phyloP scores from a whole-genome alignment of 2,113 vertebrate genomes.

The Oreochromis aureus region DNA sequence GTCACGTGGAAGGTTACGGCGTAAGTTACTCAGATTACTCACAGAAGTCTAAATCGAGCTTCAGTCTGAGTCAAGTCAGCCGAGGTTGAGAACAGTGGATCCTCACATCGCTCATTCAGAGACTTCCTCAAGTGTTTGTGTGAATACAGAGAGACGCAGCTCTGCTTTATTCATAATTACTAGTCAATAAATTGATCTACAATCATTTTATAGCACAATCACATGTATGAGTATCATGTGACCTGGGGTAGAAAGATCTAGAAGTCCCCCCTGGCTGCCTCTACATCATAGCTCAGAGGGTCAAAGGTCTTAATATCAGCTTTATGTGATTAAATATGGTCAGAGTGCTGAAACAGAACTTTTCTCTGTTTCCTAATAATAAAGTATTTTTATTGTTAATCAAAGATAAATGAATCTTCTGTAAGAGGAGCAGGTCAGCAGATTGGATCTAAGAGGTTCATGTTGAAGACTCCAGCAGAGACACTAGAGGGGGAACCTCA shows the following conservation, averaged over 20 bases:
- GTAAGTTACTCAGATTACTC: not conserved
- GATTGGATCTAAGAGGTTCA: not conserved
- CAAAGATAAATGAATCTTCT: rapidly evolving
- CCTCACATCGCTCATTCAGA: too few species aligned
- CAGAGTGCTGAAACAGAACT: not conserved
- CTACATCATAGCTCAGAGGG: not conserved
- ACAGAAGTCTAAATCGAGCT: rapidly evolving
- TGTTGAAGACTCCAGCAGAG: not conserved
- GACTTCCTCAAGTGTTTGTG: too few species aligned
- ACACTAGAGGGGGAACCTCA: not conserved
- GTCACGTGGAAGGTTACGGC: not conserved
- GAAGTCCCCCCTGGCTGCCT: rapidly evolving
- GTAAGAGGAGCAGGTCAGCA: rapidly evolving
- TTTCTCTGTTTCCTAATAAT: not conserved
- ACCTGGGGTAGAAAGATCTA: too few species aligned
- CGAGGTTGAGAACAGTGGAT: not conserved
- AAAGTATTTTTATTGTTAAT: rapidly evolving
- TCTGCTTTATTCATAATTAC: too few species aligned
- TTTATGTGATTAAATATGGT: not conserved
- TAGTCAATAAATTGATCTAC: too few species aligned
- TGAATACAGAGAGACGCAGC: too few species aligned
- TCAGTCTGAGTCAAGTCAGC: not conserved
- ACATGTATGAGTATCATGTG: too few species aligned
- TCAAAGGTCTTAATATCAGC: not conserved
- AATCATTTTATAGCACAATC: too few species aligned